Conservation (phyloP, 2,113 vertebrate species). For the Paralichthys olivaceus region DNA sequence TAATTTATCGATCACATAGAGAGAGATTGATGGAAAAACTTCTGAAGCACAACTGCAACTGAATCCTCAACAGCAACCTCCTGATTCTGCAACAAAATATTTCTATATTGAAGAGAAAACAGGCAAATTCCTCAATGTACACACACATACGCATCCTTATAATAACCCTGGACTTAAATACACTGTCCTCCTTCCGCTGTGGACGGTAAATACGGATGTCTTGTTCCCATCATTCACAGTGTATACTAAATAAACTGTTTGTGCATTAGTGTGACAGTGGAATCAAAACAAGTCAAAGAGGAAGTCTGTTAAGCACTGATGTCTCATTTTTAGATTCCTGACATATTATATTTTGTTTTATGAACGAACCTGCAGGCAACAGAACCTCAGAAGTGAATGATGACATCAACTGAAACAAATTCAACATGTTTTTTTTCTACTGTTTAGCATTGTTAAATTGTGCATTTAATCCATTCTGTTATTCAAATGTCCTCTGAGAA, state of each 20-base stretch:
- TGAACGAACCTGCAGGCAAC: constrained; percentile 19
- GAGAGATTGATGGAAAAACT: too few relatives aligned
- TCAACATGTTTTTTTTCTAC: background rate
- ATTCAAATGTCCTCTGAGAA: background rate
- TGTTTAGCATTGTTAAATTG: background rate
- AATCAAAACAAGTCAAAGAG: constrained; percentile 18
- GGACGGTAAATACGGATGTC: constrained; percentile 35
- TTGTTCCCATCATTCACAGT: constrained; percentile 21
- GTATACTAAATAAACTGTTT: constrained; percentile 8
- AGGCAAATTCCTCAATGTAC: background rate
- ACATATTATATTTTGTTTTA: constrained; percentile 50
- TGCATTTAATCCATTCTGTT: too few relatives aligned
- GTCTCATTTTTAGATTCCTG: constrained; percentile 55
- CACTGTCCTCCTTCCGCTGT: constrained; percentile 16
- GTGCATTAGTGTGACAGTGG: background rate
- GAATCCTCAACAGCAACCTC: too few relatives aligned
- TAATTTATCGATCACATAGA: too few relatives aligned
- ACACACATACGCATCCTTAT: background rate
- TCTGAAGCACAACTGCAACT: background rate
- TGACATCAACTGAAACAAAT: constrained; percentile 24
- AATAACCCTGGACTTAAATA: constrained; percentile 25
- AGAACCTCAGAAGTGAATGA: background rate
- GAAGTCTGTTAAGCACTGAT: constrained; percentile 28
- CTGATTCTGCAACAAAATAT: too few relatives aligned
- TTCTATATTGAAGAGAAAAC: background rate